Percentiles rank a stretch among this genome's conserved stretches.
Conservation (phyloP, 2,113 vertebrate species). For the Datnioides undecimradiatus region DNA sequence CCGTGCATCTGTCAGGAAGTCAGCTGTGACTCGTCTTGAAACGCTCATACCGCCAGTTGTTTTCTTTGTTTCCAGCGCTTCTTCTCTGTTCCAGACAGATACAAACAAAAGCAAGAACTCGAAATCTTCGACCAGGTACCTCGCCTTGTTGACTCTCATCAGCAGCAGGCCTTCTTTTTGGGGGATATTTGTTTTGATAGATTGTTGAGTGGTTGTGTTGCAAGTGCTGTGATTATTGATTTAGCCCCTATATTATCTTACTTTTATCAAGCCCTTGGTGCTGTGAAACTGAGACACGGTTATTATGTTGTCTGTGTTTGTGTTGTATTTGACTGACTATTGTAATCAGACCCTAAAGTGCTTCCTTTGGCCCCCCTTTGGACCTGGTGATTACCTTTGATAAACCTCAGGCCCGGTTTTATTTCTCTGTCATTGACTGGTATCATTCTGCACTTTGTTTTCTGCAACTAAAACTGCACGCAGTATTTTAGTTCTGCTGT, state of each 20-base stretch:
- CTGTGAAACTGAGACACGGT: slow-evolving; percentile 37
- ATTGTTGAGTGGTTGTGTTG: slow-evolving; percentile 24
- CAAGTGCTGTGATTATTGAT: slow-evolving; percentile 44
- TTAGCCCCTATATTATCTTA: slow-evolving; percentile 29
- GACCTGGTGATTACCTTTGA: no score
- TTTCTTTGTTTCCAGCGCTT: slow-evolving; percentile 45
- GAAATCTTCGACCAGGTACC: slow-evolving; percentile 87
- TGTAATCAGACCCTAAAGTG: slow-evolving; percentile 30
- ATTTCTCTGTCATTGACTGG: background rate
- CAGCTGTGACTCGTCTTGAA: slow-evolving; percentile 29
- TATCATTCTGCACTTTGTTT: background rate
- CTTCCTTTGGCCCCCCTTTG: background rate
- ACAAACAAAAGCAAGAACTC: slow-evolving; percentile 91
- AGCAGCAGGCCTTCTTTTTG: slow-evolving; percentile 9
- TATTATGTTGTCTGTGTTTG: slow-evolving; percentile 54
- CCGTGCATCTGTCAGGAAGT: background rate
- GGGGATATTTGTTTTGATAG: slow-evolving; percentile 42
- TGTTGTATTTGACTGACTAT: slow-evolving; percentile 37
- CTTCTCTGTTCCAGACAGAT: slow-evolving; percentile 89
- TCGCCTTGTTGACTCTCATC: slow-evolving; percentile 54
- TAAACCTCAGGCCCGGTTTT: slow-evolving; percentile 12
- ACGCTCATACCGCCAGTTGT: slow-evolving; percentile 38
- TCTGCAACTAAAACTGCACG: background rate
- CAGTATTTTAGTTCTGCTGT: background rate
- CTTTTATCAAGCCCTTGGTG: slow-evolving; percentile 30